Conservation (phyloP, 2,113 vertebrate species). For the Genyomyrus donnyi region DNA sequence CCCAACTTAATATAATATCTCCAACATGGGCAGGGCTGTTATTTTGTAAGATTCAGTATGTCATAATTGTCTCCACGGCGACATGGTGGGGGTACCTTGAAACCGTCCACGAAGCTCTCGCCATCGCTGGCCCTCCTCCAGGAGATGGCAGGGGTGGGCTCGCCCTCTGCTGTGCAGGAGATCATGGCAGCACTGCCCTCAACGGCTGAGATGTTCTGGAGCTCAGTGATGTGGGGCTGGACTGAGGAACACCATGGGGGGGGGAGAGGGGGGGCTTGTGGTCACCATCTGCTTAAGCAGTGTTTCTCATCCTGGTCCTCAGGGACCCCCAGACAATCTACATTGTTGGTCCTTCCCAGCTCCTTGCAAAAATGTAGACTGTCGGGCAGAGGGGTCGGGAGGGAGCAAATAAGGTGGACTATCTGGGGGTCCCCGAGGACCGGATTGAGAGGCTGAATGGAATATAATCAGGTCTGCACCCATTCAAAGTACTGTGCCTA, state of each 20-base stretch:
- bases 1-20: neutral
- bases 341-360: neutral
- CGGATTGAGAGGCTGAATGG: neutral
- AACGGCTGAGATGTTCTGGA: conserved; percentile 85
- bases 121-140: conserved; percentile 87
- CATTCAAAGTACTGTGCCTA: neutral
- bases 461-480: neutral
- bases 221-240: conserved; percentile 91
- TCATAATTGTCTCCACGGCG: neutral
- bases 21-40: neutral
- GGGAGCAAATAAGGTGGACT: too few relatives aligned
- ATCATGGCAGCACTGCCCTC: conserved; percentile 86
- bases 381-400: neutral
- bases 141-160: conserved; percentile 86
- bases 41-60: neutral
- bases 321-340: neutral
- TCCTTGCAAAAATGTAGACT: neutral
- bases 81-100: conserved; percentile 69
- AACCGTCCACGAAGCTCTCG: conserved; percentile 76
- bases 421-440: too few relatives aligned
- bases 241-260: conserved; percentile 57
- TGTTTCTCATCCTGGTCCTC: neutral
- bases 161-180: conserved; percentile 87
- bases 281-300: neutral
- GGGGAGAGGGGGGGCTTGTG: neutral